Base-by-base conservation (phyloP, 1,140 invertebrate genomes). In the Atta texana region DNA sequence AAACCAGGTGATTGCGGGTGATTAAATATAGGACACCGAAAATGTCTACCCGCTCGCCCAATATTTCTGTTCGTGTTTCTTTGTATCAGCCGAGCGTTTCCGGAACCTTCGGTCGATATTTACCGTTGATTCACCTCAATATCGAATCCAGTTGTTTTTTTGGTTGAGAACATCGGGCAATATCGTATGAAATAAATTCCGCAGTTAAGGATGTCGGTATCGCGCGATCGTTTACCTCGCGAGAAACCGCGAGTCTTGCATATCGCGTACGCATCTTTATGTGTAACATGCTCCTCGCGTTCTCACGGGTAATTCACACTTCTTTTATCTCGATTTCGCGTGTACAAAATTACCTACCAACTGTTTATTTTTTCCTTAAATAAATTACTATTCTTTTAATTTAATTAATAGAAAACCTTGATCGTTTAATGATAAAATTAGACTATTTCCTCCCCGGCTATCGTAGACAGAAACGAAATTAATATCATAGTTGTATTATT, bases 1-100 rank as follows among this genome's bases (percentile, higher is more conserved):
- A 91, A 89, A 76, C 89, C 91, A 92, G 91, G 90, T 92, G 90
- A 91, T 90, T 49, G 87, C 75, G 89, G 72, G 76, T 68, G 89
- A 91, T 92, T 90, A 92, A 92, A 92, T 92, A 91, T 92, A 90
- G 91, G 89, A 90, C 75, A 59, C 64, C 39, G 86, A 91, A 88
- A 88, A 77, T 84, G 81, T 21, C 74, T 87, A 89, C 59, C 16
- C 39, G 24, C 69, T 39, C 77, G 49, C 64, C 69, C 59, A 90
- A 90, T 87, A 89, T 87, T 57, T 90, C 85, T 72, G 77, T 85
- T 57, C 66, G 87, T 24, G 28, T 89, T 89, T 76, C 64, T 61
- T 63, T 12, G 87, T 14, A 57, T 57, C 3, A 21, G 63, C 8
- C 3, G 77, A n/a, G 61, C 16, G 31, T 10, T 44, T 44, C 39